Conservation (phyloP, 2,113 vertebrate genomes). For the Corythaixoides concolor region DNA sequence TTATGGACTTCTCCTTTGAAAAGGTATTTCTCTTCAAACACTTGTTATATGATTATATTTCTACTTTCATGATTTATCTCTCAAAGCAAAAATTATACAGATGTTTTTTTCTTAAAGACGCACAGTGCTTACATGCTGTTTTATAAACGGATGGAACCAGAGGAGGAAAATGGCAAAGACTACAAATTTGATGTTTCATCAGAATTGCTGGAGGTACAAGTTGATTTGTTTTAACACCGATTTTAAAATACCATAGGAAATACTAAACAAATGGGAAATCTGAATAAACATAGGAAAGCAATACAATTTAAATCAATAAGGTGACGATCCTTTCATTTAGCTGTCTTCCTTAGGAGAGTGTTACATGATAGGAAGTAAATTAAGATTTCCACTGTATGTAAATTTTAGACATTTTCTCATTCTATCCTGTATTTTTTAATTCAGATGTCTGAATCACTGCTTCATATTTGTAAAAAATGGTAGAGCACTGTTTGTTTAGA, state of each 20-base stretch:
- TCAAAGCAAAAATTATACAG: slow-evolving; percentile 55
- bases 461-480: neutral
- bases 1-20: slow-evolving; percentile 99
- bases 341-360: neutral
- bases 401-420: neutral
- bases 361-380: neutral
- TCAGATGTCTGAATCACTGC: neutral
- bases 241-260: neutral
- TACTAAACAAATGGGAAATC: neutral
- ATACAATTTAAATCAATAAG: neutral
- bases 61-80: neutral
- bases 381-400: neutral
- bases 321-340: neutral
- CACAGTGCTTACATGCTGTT: slow-evolving; percentile 99
- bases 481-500: neutral
- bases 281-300: neutral
- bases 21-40: slow-evolving; percentile 81
- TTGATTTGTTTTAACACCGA: slow-evolving; percentile 50
- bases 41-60: neutral
- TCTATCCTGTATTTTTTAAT: neutral
- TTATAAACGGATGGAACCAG: slow-evolving; percentile 95
- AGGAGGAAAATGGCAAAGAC: slow-evolving; percentile 94
- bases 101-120: slow-evolving; percentile 79
- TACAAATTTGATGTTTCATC: slow-evolving; percentile 97
- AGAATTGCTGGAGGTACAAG: slow-evolving; percentile 92